Conservation (phyloP, 1,140 invertebrate species). For the Popillia japonica region DNA sequence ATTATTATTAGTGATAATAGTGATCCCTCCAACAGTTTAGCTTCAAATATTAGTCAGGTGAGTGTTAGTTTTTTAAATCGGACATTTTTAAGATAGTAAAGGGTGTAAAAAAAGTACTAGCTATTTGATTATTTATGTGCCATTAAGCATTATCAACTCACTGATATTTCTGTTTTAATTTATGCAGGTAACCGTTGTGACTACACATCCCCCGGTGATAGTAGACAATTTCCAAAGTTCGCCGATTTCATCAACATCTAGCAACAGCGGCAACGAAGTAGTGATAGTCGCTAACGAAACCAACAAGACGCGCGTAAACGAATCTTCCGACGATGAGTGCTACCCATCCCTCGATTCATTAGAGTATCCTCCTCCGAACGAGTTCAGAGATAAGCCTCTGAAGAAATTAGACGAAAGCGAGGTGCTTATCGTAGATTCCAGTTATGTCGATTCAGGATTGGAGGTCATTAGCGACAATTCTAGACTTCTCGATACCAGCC, state of each 20-base stretch:
- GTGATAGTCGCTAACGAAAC: conserved; percentile 80
- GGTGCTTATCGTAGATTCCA: conserved; percentile 77
- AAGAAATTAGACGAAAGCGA: conserved; percentile 83
- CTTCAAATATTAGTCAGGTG: conserved; percentile 73
- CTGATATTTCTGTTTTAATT: conserved; percentile 17
- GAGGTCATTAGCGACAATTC: conserved; percentile 60
- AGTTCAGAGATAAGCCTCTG: conserved; percentile 58
- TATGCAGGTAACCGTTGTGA: conserved; percentile 74
- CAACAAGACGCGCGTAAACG: conserved; percentile 69
- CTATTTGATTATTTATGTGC: too few species aligned
- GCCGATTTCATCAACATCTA: conserved; percentile 57
- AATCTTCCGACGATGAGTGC: conserved; percentile 77
- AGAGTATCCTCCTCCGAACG: conserved; percentile 69
- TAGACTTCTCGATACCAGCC: conserved; percentile 73
- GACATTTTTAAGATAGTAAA: too few species aligned
- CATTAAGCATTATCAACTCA: too few species aligned
- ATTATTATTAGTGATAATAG: conserved; percentile 67
- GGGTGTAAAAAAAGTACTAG: too few species aligned
- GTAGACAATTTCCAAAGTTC: conserved; percentile 63
- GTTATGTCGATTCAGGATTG: conserved; percentile 68
- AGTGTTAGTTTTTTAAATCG: too few species aligned
- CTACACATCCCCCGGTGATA: conserved; percentile 81
- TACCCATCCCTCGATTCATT: conserved; percentile 76
- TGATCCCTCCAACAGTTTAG: conserved; percentile 73
- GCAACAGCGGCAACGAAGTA: conserved; percentile 67